phyloP scores from a whole-genome alignment of 2,797 vertebrate species.

The Sternotherus odoratus region DNA sequence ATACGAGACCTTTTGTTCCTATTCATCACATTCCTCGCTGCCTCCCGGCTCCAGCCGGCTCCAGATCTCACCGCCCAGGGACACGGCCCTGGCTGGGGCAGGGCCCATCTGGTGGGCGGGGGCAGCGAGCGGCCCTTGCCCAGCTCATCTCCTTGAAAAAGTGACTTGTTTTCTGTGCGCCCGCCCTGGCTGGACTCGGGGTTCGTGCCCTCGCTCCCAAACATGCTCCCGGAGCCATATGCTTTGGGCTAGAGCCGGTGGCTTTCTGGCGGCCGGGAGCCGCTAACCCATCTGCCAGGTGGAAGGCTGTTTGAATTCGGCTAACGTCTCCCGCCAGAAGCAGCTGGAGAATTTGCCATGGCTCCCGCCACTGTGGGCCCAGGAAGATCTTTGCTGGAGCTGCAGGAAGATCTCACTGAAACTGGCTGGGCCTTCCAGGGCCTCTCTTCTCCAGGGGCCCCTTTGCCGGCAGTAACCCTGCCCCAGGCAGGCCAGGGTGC shows the following conservation, averaged over 20 bases:
- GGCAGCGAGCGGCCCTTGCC: background rate
- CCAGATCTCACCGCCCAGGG: background rate
- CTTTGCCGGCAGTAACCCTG: background rate
- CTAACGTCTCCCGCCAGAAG: background rate
- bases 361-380: background rate
- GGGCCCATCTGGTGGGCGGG: no score
- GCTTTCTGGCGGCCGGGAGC: background rate
- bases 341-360: background rate
- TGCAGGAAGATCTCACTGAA: background rate
- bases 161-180: background rate
- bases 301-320: background rate
- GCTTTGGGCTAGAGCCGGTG: background rate
- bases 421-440: background rate
- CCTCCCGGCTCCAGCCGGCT: background rate
- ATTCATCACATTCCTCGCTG: conserved; percentile 12
- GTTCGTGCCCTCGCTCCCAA: background rate
- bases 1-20: conserved; percentile 9
- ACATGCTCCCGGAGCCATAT: background rate
- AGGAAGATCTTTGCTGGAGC: background rate
- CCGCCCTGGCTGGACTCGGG: background rate
- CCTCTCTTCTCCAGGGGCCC: background rate
- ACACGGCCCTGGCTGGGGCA: background rate
- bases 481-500: background rate
- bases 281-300: background rate
- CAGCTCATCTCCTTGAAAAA: background rate